Evolutionary conservation across 2,888 invertebrate genomes (phyloP), one percentile per base, ranked within the genome.

Genomic region (Leucania comma): DNA sequence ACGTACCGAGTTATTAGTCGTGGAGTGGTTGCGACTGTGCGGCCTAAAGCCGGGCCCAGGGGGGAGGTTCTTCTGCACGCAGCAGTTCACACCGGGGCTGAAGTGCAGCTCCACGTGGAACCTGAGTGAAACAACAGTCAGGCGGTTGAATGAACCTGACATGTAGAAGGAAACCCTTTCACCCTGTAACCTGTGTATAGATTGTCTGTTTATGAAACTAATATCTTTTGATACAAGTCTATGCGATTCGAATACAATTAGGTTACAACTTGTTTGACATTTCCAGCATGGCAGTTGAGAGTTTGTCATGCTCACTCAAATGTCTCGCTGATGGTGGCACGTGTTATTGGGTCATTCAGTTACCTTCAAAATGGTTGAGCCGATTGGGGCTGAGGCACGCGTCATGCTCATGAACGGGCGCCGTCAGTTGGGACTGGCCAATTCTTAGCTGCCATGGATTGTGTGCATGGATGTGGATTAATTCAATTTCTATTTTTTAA

Each of bases 101-200:
- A 99, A 99, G 96, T 99, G 99, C 17, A 99, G 96, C 94, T 99
- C 99, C 63, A 99, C 99, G 92, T 99, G 99, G 92, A 99, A 99
- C 83, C 99, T 54, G 32, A 10, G 10, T 3, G n/a, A 48, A 48
- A 48, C 46, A 48, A 48, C 46, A n/a, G 8, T n/a, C 46, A 48
- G 46, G n/a, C 46, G 46, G 46, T 48, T n/a, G 8, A 48, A 48
- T 48, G n/a, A n/a, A 8, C n/a, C 46, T 8, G 46, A 48, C 46
- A 48, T 48, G 46, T 48, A 48, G n/a, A 48, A 48, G 8, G 46
- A 48, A 48, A 48, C 46, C 20, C 46, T 48, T 8, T 48, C 46
- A n/a, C n/a, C 46, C 46, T 48, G 46, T n/a, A 48, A 48, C 20
- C 46, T 48, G 46, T 48, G 46, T 48, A n/a, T n/a, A 48, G 0